Base-by-base conservation (phyloP, 2,113 vertebrate genomes). In the Acinonyx jubatus region DNA sequence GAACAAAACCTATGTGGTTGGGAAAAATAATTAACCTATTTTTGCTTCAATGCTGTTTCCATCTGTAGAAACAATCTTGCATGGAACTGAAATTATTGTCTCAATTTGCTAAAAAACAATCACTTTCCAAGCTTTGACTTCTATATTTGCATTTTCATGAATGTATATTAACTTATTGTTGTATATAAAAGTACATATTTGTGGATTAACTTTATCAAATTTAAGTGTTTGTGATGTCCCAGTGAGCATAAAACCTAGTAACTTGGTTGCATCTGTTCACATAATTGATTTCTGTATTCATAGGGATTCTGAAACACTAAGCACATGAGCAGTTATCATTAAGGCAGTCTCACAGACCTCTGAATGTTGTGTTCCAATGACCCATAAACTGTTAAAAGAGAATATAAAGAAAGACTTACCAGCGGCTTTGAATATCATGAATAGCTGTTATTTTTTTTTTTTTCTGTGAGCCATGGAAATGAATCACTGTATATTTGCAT, bases 41-140 rank as follows among this genome's bases (percentile, higher is more conserved):
- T 92, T 97, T 97, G 25, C 74, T 55, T 92, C 23, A 10, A 11
- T 89, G 29, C 0, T 96, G 29, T 89, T 96, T 93, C 84, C 79
- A 92, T 94, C 87, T 94, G 31, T n/a, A 94, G 55, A 83, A 97
- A 97, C 45, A 98, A 97, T 95, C 63, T 97, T 96, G 52, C 78
- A 94, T 88, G 81, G 80, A 98, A 21, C 85, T 94, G 85, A 98
- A 98, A 98, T 98, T 96, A 98, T 97, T 98, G 92, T 89, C 97
- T 92, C 76, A 98, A 97, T 98, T 98, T 96, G 71, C 86, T 96
- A 94, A 96, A 98, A 98, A 98, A 93, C 38, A 98, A 78, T 98
- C 96, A 96, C 41, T 95, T 86, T 89, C 88, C 92, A 96, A 85
- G 73, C 52, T 69, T 74, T 48, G 25, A 92, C 94, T 93, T 48